Percentiles rank a stretch among this genome's conserved stretches.
phyloP scores from a whole-genome alignment of 1,140 invertebrate species.

The Sitodiplosis mosellana region DNA sequence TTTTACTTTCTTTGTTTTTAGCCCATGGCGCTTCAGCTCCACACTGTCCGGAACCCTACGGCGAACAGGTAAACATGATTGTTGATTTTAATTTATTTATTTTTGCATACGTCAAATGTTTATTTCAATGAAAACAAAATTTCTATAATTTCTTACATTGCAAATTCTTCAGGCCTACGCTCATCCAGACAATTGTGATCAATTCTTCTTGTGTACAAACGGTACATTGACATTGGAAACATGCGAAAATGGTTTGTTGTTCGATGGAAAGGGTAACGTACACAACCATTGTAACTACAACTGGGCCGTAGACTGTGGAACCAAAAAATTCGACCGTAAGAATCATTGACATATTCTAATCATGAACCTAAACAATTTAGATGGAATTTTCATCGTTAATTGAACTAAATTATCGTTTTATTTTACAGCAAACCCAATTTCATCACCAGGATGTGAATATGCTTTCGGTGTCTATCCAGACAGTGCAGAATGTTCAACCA shows the following conservation, averaged over 20 bases:
- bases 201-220: constrained; percentile 81
- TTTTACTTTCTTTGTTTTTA: constrained; percentile 16
- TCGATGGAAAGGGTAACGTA: constrained; percentile 71
- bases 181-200: constrained; percentile 65
- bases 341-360: constrained; percentile 11
- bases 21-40: constrained; percentile 28
- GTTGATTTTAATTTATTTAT: no score
- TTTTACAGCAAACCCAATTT: constrained; percentile 54
- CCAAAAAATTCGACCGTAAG: constrained; percentile 63
- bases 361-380: background rate
- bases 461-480: constrained; percentile 77
- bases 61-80: constrained; percentile 32
- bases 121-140: background rate
- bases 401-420: background rate
- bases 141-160: background rate
- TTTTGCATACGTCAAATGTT: no score
- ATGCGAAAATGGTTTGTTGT: constrained; percentile 81
- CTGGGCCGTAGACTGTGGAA: constrained; percentile 79
- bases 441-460: constrained; percentile 65
- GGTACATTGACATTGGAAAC: constrained; percentile 75
- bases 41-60: constrained; percentile 43
- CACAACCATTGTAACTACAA: constrained; percentile 87
- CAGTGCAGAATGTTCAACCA: constrained; percentile 57
- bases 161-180: constrained; percentile 43
- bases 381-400: background rate